Evolutionary conservation across 2,113 vertebrate genomes (phyloP).

Genomic region (Chloroceryle aenea): DNA sequence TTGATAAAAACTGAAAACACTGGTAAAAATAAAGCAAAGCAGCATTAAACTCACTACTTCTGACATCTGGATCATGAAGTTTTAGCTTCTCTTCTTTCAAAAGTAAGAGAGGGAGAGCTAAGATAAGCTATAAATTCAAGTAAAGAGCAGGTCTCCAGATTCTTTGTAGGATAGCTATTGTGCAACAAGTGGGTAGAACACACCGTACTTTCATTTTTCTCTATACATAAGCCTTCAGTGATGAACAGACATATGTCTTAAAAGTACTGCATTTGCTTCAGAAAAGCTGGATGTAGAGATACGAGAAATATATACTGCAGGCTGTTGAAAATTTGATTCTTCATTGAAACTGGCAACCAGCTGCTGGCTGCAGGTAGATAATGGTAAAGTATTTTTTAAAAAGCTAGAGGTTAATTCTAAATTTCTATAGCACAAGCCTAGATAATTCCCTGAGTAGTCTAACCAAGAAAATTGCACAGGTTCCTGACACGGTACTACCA

Average conservation of each 20-base stretch:
- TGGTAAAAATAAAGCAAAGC: not conserved
- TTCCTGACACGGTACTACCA: conserved; percentile 35
- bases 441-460: conserved; percentile 39
- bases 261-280: conserved; percentile 26
- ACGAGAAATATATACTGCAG: not conserved
- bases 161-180: not conserved
- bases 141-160: not conserved
- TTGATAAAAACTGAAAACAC: not conserved
- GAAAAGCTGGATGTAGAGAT: not conserved
- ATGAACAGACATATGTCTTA: not conserved
- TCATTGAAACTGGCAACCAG: conserved; percentile 64
- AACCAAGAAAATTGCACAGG: conserved; percentile 37
- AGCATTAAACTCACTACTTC: not conserved
- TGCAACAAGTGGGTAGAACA: not conserved
- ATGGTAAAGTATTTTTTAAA: conserved; percentile 55
- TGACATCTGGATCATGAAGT: not conserved
- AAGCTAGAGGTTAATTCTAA: conserved; percentile 37
- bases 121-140: not conserved
- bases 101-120: not conserved
- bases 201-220: not conserved
- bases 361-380: conserved; percentile 49
- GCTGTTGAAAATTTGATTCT: conserved; percentile 4
- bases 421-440: conserved; percentile 42
- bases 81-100: not conserved
- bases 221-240: not conserved